Evolutionary conservation across 1,140 invertebrate genomes (phyloP).

Genomic region (Hylaeus volcanicus): DNA sequence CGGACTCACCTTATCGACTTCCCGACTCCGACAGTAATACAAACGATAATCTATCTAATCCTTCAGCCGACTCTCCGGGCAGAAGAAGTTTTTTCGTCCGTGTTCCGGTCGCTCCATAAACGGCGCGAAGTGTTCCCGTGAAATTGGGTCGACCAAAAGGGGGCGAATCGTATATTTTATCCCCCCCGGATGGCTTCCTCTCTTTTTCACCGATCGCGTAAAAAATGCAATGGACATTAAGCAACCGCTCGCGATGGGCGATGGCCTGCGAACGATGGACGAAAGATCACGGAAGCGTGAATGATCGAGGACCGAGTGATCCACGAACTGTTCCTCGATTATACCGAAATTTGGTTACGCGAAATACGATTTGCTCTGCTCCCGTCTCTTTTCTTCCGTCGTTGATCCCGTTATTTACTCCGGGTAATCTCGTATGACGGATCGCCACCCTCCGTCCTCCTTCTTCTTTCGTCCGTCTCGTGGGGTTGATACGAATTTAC

Average conservation of each 20-base stretch:
- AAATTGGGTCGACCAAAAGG: conserved; percentile 61
- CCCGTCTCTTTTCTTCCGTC: conserved; percentile 6
- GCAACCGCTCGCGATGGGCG: conserved; percentile 43
- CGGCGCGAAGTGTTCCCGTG: conserved; percentile 59
- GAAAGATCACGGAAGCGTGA: conserved; percentile 67
- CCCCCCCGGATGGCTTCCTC: conserved; percentile 16
- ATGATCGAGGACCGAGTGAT: conserved; percentile 70
- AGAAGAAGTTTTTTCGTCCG: conserved; percentile 70
- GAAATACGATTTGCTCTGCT: conserved; percentile 47
- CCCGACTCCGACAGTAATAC: conserved; percentile 24
- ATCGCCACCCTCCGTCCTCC: conserved; percentile 52
- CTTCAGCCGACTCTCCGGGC: conserved; percentile 71
- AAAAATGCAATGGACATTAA: conserved; percentile 66
- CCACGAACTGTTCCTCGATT: conserved; percentile 51
- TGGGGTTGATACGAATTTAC: conserved; percentile 77
- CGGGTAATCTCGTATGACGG: conserved; percentile 74
- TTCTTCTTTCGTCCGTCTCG: conserved; percentile 51
- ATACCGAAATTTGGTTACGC: conserved; percentile 73
- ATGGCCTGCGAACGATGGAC: conserved; percentile 58
- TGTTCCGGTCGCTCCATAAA: conserved; percentile 56
- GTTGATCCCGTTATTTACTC: conserved; percentile 68
- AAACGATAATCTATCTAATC: conserved; percentile 78
- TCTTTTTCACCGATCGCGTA: conserved; percentile 46
- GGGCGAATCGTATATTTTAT: conserved; percentile 42
- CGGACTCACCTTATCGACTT: conserved; percentile 54